Evolutionary conservation across 2,113 vertebrate genomes (phyloP).

Genomic region (Ploceus nigricollis): DNA sequence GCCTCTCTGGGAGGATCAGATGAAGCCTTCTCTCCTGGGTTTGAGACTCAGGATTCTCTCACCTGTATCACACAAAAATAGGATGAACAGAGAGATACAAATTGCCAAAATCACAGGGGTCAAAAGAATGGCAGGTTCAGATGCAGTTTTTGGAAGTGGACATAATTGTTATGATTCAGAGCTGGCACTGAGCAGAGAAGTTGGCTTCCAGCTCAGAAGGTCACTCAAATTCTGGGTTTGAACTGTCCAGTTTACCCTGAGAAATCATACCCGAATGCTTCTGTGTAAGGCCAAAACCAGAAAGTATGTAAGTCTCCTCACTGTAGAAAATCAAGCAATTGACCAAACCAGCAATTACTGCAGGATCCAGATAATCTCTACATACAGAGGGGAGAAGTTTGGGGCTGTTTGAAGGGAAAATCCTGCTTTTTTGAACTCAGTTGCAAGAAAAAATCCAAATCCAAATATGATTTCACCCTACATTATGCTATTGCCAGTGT

Average conservation of each 20-base stretch:
- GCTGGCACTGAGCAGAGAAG: not conserved
- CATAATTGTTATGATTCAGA: slow-evolving; percentile 53
- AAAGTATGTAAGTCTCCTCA: slow-evolving; percentile 16
- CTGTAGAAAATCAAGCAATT: slow-evolving; percentile 35
- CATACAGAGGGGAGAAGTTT: not conserved
- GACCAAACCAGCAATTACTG: slow-evolving; percentile 39
- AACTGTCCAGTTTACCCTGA: slow-evolving; percentile 5
- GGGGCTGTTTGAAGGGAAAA: not conserved
- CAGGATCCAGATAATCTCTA: slow-evolving; percentile 34
- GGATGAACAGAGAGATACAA: not conserved
- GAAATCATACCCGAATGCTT: not conserved
- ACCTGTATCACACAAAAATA: not conserved
- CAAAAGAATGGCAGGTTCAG: not conserved
- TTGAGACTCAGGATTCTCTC: not conserved
- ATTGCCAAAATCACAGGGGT: not conserved
- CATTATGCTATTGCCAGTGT: not conserved
- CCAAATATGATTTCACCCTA: not conserved
- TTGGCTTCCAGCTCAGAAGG: not conserved
- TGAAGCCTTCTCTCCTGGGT: not conserved
- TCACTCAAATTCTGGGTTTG: slow-evolving; percentile 38
- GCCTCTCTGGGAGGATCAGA: not conserved
- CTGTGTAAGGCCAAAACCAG: slow-evolving; percentile 56
- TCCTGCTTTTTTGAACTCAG: not conserved
- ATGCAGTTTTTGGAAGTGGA: not conserved
- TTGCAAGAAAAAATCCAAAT: not conserved